Conservation (phyloP, 1,140 invertebrate species). For the Euwallacea similis region DNA sequence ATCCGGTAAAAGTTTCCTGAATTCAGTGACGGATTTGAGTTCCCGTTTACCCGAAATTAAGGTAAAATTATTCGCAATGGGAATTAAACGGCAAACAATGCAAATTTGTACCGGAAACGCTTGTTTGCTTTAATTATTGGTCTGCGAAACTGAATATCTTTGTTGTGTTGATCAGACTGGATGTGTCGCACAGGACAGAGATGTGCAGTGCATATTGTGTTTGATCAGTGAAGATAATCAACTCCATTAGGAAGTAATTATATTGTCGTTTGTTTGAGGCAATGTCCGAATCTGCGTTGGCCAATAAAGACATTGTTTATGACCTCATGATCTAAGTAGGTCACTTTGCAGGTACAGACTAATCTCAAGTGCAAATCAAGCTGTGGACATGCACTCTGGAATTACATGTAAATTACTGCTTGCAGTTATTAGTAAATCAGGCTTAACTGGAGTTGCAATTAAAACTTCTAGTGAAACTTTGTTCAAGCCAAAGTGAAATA, state of each 20-base stretch:
- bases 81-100: constrained; percentile 2
- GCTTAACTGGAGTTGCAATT: too few species aligned
- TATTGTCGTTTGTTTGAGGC: not conserved
- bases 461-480: too few species aligned
- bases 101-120: constrained; percentile 11
- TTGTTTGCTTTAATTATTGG: constrained; percentile 23
- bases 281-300: not conserved
- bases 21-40: constrained; percentile 12
- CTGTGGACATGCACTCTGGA: too few species aligned
- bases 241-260: not conserved
- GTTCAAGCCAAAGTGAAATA: too few species aligned
- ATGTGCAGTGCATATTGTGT: constrained; percentile 3
- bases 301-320: too few species aligned
- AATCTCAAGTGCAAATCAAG: too few species aligned
- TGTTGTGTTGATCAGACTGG: not conserved
- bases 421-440: too few species aligned
- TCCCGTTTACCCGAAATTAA: constrained; percentile 2
- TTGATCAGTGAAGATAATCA: not conserved
- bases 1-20: constrained; percentile 4
- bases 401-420: too few species aligned
- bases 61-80: not conserved
- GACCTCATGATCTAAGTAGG: too few species aligned
- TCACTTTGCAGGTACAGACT: too few species aligned
- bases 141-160: constrained; percentile 10
- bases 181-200: not conserved